Evolutionary conservation across 1,140 invertebrate genomes (phyloP).

Genomic region (Bemisia tabaci): DNA sequence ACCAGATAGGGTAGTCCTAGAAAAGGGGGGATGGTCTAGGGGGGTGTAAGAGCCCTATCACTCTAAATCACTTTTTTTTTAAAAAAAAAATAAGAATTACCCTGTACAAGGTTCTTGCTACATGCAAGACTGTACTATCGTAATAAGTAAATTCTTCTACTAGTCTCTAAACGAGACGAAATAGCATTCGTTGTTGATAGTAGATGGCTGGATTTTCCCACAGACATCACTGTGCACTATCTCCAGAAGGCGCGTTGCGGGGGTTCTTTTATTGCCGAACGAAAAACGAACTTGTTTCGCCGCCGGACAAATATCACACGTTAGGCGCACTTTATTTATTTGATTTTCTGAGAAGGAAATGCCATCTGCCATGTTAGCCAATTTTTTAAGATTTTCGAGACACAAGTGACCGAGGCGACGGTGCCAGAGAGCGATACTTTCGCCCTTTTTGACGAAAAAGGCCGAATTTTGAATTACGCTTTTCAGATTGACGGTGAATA

Average conservation of each 20-base stretch:
- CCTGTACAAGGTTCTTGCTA: too few relatives aligned
- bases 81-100: too few relatives aligned
- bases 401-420: constrained; percentile 1
- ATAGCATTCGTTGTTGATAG: constrained; percentile 5
- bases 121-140: too few relatives aligned
- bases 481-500: neutral
- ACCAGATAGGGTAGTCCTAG: too few relatives aligned
- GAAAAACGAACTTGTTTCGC: constrained; percentile 4
- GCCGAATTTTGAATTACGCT: too few relatives aligned
- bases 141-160: too few relatives aligned
- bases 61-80: too few relatives aligned
- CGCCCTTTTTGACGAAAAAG: too few relatives aligned
- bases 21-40: too few relatives aligned
- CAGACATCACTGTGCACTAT: constrained; percentile 14
- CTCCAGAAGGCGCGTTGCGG: constrained; percentile 9
- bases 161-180: constrained; percentile 12
- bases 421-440: too few relatives aligned
- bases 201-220: constrained; percentile 3
- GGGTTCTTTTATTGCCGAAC: constrained; percentile 2
- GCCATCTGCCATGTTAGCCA: neutral
- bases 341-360: too few relatives aligned
- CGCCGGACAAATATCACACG: constrained; percentile 1
- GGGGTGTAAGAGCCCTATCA: too few relatives aligned
- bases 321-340: neutral
- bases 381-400: neutral